Conservation (phyloP, 2,113 vertebrate genomes). For the Calypte anna region DNA sequence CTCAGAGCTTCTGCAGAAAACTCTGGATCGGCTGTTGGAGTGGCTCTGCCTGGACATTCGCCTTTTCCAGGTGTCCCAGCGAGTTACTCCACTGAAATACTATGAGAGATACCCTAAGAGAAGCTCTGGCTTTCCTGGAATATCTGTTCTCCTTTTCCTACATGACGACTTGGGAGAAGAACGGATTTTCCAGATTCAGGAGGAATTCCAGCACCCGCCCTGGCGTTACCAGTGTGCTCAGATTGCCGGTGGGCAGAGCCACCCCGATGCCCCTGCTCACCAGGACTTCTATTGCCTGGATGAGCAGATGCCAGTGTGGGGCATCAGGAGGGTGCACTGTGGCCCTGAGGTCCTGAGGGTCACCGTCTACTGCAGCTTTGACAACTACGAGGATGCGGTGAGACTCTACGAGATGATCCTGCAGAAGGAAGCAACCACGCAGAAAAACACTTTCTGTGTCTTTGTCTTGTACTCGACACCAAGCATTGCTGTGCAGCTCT, state of each 20-base stretch:
- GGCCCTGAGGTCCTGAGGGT: slow-evolving; percentile 87
- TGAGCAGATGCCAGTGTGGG: slow-evolving; percentile 90
- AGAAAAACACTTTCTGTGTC: slow-evolving; percentile 82
- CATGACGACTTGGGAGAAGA: slow-evolving; percentile 85
- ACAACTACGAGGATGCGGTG: slow-evolving; percentile 90
- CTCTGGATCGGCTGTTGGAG: slow-evolving; percentile 83
- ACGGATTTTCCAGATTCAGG: slow-evolving; percentile 83
- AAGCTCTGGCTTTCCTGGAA: slow-evolving; percentile 81
- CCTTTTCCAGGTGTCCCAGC: slow-evolving; percentile 90
- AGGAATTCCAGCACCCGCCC: slow-evolving; percentile 86
- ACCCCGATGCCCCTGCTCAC: slow-evolving; percentile 67
- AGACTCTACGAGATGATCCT: slow-evolving; percentile 90
- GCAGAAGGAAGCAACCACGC: slow-evolving; percentile 76
- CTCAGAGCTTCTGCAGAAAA: slow-evolving; percentile 84
- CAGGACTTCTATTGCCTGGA: slow-evolving; percentile 90
- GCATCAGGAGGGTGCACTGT: slow-evolving; percentile 81
- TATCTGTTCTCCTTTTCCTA: slow-evolving; percentile 90
- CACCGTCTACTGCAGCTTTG: slow-evolving; percentile 87
- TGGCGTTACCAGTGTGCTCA: slow-evolving; percentile 85
- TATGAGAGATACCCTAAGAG: slow-evolving; percentile 50
- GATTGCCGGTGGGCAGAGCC: slow-evolving; percentile 24
- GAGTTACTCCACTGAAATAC: slow-evolving; percentile 73
- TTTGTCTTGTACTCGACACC: slow-evolving; percentile 77
- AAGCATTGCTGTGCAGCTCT: slow-evolving; percentile 82
- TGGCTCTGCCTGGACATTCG: slow-evolving; percentile 82